Conservation (phyloP, 2,888 invertebrate genomes). For the Drosophila putrida region DNA sequence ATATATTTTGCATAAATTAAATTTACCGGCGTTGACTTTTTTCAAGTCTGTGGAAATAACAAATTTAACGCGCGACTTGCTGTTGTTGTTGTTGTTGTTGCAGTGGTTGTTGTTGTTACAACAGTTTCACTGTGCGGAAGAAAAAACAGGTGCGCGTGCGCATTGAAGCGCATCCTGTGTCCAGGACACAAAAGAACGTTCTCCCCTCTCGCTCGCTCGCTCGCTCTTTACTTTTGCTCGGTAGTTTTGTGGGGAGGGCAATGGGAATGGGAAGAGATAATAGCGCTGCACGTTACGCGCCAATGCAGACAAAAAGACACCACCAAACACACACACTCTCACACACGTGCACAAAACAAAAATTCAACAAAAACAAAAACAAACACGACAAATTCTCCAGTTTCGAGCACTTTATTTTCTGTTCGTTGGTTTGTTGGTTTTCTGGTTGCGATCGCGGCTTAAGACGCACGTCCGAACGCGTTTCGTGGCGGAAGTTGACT, state of each 20-base stretch:
- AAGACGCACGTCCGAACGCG: slow-evolving; percentile 81
- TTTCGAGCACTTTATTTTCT: slow-evolving; percentile 20
- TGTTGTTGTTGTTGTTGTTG: slow-evolving; percentile 20
- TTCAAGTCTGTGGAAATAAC: slow-evolving; percentile 29
- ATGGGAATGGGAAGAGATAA: slow-evolving; percentile 17
- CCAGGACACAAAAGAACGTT: slow-evolving; percentile 42
- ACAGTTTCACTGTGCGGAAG: slow-evolving; percentile 2
- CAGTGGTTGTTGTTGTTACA: slow-evolving; percentile 23
- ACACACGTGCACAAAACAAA: slow-evolving; percentile 33
- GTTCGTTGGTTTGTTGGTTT: background rate
- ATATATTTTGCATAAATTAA: slow-evolving; percentile 72
- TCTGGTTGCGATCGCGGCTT: slow-evolving; percentile 29
- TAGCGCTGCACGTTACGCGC: slow-evolving; percentile 62
- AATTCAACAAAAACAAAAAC: slow-evolving; percentile 38
- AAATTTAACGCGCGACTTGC: slow-evolving; percentile 58
- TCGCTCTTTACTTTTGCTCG: too few relatives aligned
- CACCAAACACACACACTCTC: slow-evolving; percentile 46
- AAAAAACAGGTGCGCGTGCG: slow-evolving; percentile 68
- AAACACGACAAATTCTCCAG: slow-evolving; percentile 41
- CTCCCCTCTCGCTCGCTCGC: slow-evolving; percentile 5
- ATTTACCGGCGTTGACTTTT: slow-evolving; percentile 44
- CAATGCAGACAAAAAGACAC: slow-evolving; percentile 61
- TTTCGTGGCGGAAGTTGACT: slow-evolving; percentile 84
- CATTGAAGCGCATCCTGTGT: slow-evolving; percentile 76
- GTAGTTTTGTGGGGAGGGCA: background rate